Base-by-base conservation (phyloP, 1,140 invertebrate genomes). In the Apis cerana region DNA sequence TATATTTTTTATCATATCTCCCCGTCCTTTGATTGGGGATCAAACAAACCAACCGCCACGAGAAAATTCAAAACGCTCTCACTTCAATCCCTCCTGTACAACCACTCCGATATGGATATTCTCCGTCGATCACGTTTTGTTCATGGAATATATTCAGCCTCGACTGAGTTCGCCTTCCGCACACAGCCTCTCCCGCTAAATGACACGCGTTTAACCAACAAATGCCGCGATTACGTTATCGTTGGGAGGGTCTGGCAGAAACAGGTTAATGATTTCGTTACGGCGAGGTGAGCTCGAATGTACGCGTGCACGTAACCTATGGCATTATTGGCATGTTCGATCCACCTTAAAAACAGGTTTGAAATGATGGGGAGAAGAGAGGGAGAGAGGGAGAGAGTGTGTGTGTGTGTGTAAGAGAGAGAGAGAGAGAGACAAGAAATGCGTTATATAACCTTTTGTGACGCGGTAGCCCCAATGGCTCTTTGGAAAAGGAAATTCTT, bases 181-280 rank as follows among this genome's bases (percentile, higher is more conserved):
- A 33, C 52, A 50, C 33, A 43, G 33, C 33, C 11, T 82, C 15
- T 72, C n/a, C 59, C 19, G 69, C 71, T 71, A 70, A 84, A 86
- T 70, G 67, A 71, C 83, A 72, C 50, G 74, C 50, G 27, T 54
- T 72, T 27, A 74, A 23, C 74, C 62, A 59, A 64, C 71, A 77
- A 86, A 72, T 50, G 27, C 64, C 67, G 72, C 69, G 81, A 82
- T 88, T 81, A 85, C 85, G 72, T 86, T 80, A 71, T 50, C 65
- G 74, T 17, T 75, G 82, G 77, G 86, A 81, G 85, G 72, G 74
- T 48, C 58, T 3, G 76, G 7, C 75, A 58, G 50, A 33, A 71
- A 69, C 59, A 48, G 56, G 68, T 75, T 80, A 85, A 88, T 82
- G 80, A 85, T 88, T 88, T 82, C 76, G 87, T 88, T 77, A 88